Percentiles rank a stretch among this genome's conserved stretches.
These are phyloP conservation scores for Tragelaphus scriptus DNA, from an alignment of 2,113 vertebrate species.

Conservation along the genomic window DNA sequence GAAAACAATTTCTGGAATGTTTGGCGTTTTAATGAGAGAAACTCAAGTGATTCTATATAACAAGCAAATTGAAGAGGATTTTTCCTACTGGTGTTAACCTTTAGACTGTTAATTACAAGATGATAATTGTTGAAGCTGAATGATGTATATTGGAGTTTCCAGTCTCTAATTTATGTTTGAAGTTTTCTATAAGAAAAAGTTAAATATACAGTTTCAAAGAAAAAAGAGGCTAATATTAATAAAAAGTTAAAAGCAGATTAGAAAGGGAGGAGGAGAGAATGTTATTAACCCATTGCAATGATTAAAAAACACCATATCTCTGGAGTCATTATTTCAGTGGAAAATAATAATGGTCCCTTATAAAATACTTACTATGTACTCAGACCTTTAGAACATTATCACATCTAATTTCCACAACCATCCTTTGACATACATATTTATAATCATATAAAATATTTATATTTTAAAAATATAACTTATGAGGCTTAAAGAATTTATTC, in stretches of 20 bases:
- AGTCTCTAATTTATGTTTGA: neutral
- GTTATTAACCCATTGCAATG: neutral
- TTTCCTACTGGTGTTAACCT: neutral
- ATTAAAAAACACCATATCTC: neutral
- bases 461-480: neutral
- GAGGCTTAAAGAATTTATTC: neutral
- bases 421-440: neutral
- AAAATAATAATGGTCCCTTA: neutral
- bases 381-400: neutral
- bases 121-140: neutral
- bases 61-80: neutral
- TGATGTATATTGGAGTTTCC: neutral
- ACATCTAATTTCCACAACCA: neutral
- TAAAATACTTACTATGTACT: neutral
- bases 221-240: neutral
- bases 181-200: slow-evolving; percentile 3
- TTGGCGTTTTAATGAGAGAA: slow-evolving; percentile 25
- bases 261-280: neutral
- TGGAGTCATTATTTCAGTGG: neutral
- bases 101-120: neutral
- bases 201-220: neutral
- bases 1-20: neutral
- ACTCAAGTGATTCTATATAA: neutral
- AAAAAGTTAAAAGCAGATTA: neutral
- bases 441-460: neutral